A percentile compares a stretch with the other conserved stretches of the same genome.
phyloP scores from a whole-genome alignment of 2,797 vertebrate genomes.

The Microctenopoma stevenorrisi region DNA sequence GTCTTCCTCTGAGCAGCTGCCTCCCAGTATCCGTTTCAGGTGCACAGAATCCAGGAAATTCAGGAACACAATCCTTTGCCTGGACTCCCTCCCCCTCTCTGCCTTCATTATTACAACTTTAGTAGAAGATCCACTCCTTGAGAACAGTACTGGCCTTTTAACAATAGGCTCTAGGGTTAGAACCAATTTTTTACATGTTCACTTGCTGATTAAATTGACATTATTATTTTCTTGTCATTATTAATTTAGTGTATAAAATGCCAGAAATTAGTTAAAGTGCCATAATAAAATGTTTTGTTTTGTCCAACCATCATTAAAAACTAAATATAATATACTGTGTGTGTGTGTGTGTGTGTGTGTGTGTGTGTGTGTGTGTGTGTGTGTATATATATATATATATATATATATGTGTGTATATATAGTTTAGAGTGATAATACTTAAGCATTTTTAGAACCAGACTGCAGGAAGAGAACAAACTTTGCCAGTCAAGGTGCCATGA shows the following conservation, averaged over 20 bases:
- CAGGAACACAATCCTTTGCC: constrained; percentile 64
- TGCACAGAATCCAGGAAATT: constrained; percentile 43
- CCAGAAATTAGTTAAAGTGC: not conserved
- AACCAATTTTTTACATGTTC: not conserved
- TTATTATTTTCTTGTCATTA: not conserved
- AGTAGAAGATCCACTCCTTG: constrained; percentile 29
- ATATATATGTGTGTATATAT: not conserved
- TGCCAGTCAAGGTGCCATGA: constrained; percentile 75
- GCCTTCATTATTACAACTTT: constrained; percentile 21
- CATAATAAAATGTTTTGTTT: too few species aligned
- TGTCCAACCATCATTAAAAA: not conserved
- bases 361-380: too few species aligned
- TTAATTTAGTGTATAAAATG: not conserved
- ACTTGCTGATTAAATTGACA: not conserved
- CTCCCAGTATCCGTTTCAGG: constrained; percentile 71
- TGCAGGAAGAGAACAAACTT: constrained; percentile 18
- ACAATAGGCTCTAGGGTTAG: not conserved
- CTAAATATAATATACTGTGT: not conserved
- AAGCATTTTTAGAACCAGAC: constrained; percentile 13
- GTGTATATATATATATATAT: too few species aligned
- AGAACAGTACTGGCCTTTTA: constrained; percentile 20
- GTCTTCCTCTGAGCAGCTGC: constrained; percentile 40
- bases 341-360: too few species aligned
- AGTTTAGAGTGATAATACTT: not conserved
- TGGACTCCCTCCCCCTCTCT: constrained; percentile 28